Base-by-base conservation (phyloP, 2,113 vertebrate genomes). In the Anser brachyrhynchus region DNA sequence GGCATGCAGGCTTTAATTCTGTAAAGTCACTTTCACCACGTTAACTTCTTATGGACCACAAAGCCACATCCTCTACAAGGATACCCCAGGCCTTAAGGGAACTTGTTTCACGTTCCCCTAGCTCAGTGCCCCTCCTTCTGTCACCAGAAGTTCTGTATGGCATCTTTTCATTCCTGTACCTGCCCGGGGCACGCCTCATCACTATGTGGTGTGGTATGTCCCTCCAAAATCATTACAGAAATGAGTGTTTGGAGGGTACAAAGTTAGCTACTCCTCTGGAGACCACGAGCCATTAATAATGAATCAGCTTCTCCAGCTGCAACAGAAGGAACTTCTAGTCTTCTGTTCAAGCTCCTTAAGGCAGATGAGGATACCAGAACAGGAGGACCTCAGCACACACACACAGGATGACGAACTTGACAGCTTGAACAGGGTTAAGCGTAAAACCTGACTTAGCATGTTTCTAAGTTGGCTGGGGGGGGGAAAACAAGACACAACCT, bases 251-350 rank as follows among this genome's bases (percentile, higher is more conserved):
- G 10, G 70, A 59, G 61, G 46, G 39, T 49, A 46, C 66, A 31
- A 86, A 66, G 41, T 37, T 70, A 84, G 21, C 37, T 46, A 67
- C 12, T 19, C 37, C 80, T 22, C 41, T 64, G 19, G 39, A 72
- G 41, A 84, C 20, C 69, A 65, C 18, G 25, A 86, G 20, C 84
- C 84, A 93, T 4, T 35, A 84, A 39, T 28, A 84, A 65, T 65
- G 29, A 72, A 93, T 4, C n/a, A 78, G 31, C 43, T 87, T 81
- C 65, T 72, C 55, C 51, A 55, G 52, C 9, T 5, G 14, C 25
- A 82, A 82, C 0, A 86, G 49, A 61, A 31, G 18, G 0, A 84
- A 69, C 5, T 37, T 21, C 39, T 31, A 29, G 1, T 5, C 82
- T 39, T 64, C 61, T 41, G 8, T 51, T 79, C 22, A 82, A 69